Conservation (phyloP, 1,140 invertebrate genomes). For the Diorhabda carinulata region DNA sequence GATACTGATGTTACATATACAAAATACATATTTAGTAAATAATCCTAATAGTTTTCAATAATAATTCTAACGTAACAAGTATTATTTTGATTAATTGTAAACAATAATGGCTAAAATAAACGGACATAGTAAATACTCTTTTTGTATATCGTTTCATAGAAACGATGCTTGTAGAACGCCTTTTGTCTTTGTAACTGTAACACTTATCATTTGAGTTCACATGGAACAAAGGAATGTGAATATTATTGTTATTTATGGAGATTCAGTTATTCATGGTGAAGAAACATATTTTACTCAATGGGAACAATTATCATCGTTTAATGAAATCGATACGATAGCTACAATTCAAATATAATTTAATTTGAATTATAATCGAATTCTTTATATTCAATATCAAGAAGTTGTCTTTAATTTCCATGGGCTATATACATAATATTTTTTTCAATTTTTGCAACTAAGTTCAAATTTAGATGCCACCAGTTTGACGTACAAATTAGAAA, state of each 20-base stretch:
- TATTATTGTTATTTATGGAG: slow-evolving; percentile 65
- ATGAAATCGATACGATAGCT: slow-evolving; percentile 66
- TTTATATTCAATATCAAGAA: slow-evolving; percentile 51
- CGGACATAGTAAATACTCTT: too few relatives aligned
- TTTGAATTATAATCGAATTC: not conserved
- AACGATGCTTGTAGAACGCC: too few relatives aligned
- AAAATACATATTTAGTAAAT: too few relatives aligned
- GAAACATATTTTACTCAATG: slow-evolving; percentile 62
- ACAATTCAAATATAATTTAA: too few relatives aligned
- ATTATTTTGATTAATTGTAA: too few relatives aligned
- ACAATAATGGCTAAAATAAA: too few relatives aligned
- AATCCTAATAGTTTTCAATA: too few relatives aligned
- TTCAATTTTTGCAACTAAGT: slow-evolving; percentile 57
- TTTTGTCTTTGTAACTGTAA: too few relatives aligned
- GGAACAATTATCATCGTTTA: slow-evolving; percentile 64
- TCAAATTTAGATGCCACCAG: slow-evolving; percentile 42
- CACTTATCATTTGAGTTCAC: too few relatives aligned
- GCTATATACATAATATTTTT: slow-evolving; percentile 58
- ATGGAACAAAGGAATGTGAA: slow-evolving; percentile 35
- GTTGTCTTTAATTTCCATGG: slow-evolving; percentile 63
- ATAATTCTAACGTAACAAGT: too few relatives aligned
- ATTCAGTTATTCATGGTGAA: slow-evolving; percentile 57
- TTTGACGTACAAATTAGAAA: slow-evolving; percentile 50
- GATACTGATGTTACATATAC: too few relatives aligned
- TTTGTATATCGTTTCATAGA: too few relatives aligned